phyloP scores from a whole-genome alignment of 2,888 invertebrate species.

The Orthosia gracilis region DNA sequence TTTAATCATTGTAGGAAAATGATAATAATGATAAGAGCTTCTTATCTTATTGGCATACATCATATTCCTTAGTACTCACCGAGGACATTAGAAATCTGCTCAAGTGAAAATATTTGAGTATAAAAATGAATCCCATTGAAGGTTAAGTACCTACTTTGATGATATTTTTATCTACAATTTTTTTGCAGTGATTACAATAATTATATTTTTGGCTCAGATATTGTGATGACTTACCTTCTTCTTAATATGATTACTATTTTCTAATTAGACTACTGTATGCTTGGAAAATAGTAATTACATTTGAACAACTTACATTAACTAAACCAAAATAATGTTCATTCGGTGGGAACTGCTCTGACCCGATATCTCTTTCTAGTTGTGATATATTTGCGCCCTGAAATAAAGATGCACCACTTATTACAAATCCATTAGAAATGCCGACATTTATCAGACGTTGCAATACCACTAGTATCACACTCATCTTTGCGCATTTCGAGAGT shows the following conservation, averaged over 20 bases:
- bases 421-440: conserved; percentile 65
- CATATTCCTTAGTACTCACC: conserved; percentile 29
- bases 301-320: conserved; percentile 96
- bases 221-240: not conserved
- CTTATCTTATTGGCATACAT: conserved; percentile 45
- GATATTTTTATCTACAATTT: not conserved
- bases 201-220: conserved; percentile 1
- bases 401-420: conserved; percentile 24
- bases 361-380: conserved; percentile 99
- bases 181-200: not conserved
- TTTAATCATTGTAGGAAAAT: conserved; percentile 38
- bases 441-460: conserved; percentile 52
- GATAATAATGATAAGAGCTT: conserved; percentile 45
- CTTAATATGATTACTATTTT: not conserved
- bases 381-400: conserved; percentile 99
- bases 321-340: conserved; percentile 99
- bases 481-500: conserved; percentile 24
- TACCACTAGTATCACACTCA: conserved; percentile 28
- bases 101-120: conserved; percentile 15
- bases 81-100: conserved; percentile 22
- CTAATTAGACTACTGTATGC: not conserved
- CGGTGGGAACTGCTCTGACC: conserved; percentile 99
- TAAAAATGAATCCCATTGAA: conserved; percentile 36
- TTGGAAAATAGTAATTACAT: conserved; percentile 11
- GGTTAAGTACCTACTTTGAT: conserved; percentile 22